A percentile compares a stretch with the other conserved stretches of the same genome.
phyloP scores from a whole-genome alignment of 2,113 vertebrate species.

The Anser brachyrhynchus region DNA sequence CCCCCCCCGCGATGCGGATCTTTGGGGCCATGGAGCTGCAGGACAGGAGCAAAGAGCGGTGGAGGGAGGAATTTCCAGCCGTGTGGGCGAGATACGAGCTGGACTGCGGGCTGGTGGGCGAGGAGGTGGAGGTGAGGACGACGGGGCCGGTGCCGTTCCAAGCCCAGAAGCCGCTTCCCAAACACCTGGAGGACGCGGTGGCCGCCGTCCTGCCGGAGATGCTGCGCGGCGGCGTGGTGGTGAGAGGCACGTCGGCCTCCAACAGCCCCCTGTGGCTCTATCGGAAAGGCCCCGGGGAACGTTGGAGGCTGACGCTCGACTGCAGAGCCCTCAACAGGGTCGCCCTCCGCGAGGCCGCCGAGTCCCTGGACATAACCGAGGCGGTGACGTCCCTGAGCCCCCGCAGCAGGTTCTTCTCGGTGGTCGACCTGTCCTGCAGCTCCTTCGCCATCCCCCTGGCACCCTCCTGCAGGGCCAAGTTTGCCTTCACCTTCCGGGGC shows the following conservation, averaged over 20 bases:
- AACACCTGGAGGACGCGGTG: rapidly evolving
- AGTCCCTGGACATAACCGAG: rapidly evolving
- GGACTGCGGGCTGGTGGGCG: neutral
- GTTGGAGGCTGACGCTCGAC: neutral
- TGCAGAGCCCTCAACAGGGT: neutral
- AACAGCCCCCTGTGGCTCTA: neutral
- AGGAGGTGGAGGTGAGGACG: neutral
- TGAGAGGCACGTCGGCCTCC: neutral
- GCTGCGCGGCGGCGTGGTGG: neutral
- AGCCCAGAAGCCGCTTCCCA: rapidly evolving
- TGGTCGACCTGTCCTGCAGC: neutral
- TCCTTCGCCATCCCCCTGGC: neutral
- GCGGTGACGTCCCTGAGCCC: neutral
- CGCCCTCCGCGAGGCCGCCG: rapidly evolving
- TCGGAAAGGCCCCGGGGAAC: rapidly evolving
- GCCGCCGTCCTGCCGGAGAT: neutral
- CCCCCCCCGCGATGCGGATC: too few species aligned
- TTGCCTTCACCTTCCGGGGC: neutral
- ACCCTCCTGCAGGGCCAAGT: rapidly evolving
- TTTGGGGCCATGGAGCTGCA: neutral
- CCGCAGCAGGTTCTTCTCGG: neutral
- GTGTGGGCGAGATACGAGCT: neutral
- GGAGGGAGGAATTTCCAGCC: neutral
- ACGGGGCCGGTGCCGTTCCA: rapidly evolving
- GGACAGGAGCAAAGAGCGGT: neutral